Conservation (phyloP, 35 echinoderm and acorn worm genomes). For the Lytechinus variegatus region DNA sequence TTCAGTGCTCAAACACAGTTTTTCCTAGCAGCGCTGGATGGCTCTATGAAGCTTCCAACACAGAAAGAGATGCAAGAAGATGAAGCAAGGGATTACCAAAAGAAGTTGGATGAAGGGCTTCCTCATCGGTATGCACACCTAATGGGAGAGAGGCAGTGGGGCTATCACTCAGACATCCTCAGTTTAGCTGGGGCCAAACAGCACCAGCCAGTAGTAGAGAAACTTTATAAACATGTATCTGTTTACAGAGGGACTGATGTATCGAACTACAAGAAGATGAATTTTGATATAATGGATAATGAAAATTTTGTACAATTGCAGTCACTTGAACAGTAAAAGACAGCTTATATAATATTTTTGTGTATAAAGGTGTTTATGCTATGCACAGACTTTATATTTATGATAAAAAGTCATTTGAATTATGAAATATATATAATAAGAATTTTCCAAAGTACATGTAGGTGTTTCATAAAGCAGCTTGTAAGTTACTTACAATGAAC, state of each 20-base stretch:
- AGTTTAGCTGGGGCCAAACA: constrained; percentile 41
- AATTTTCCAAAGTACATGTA: no score
- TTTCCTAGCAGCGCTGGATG: constrained; percentile 63
- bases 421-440: no score
- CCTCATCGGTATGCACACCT: constrained; percentile 67
- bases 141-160: constrained; percentile 76
- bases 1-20: constrained; percentile 66
- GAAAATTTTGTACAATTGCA: constrained; percentile 26
- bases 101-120: constrained; percentile 38
- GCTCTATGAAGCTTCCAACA: constrained; percentile 70
- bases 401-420: no score
- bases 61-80: constrained; percentile 77
- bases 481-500: no score
- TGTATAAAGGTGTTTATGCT: background rate
- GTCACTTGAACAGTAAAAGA: background rate
- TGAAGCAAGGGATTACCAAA: constrained; percentile 45
- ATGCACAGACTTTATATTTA: no score
- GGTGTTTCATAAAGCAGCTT: no score
- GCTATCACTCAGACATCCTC: constrained; percentile 63
- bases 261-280: constrained; percentile 71
- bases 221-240: constrained; percentile 58
- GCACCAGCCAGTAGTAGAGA: constrained; percentile 43
- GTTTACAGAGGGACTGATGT: constrained; percentile 30
- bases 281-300: constrained; percentile 61
- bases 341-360: background rate